Percentiles rank a stretch among this genome's conserved stretches.
Evolutionary conservation across 2,797 vertebrate genomes (phyloP).

Genomic region (Petrocephalus schoutedeni): DNA sequence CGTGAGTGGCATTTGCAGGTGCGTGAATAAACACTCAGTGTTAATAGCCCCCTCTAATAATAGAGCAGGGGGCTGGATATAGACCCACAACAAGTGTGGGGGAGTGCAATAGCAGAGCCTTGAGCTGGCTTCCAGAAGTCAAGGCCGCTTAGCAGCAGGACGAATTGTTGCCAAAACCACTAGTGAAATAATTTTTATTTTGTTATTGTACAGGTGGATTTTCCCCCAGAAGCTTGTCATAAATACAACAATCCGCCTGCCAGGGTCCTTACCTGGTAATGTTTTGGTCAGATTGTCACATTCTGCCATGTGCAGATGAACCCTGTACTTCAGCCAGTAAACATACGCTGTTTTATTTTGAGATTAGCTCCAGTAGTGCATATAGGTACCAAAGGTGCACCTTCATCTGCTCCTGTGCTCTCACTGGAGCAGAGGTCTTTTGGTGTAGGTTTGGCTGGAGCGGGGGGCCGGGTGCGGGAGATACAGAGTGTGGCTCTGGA

Average conservation of each 20-base stretch:
- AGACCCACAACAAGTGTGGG: not conserved
- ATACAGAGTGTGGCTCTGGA: not conserved
- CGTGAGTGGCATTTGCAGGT: conserved; percentile 34
- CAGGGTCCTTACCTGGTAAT: not conserved
- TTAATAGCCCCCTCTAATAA: not conserved
- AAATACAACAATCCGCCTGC: not conserved
- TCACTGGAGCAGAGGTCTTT: not conserved
- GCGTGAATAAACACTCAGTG: not conserved
- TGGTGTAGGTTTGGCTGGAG: not conserved
- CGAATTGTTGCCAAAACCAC: not conserved
- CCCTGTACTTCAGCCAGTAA: not conserved
- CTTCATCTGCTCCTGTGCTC: not conserved
- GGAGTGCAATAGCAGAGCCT: not conserved
- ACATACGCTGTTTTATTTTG: not conserved
- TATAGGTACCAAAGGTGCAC: not conserved
- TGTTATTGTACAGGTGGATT: not conserved
- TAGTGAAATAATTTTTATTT: not conserved
- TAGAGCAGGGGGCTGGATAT: conserved; percentile 14
- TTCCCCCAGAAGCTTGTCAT: not conserved
- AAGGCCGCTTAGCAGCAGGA: not conserved
- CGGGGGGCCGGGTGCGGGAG: not conserved
- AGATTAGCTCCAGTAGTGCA: not conserved
- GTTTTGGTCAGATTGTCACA: not conserved
- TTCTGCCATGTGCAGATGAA: not conserved
- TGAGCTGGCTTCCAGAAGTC: not conserved